A percentile compares a stretch with the other conserved stretches of the same genome.
These are phyloP conservation scores for Lasioglossum vierecki DNA, from an alignment of 2,888 invertebrate genomes.

Conservation along the genomic window DNA sequence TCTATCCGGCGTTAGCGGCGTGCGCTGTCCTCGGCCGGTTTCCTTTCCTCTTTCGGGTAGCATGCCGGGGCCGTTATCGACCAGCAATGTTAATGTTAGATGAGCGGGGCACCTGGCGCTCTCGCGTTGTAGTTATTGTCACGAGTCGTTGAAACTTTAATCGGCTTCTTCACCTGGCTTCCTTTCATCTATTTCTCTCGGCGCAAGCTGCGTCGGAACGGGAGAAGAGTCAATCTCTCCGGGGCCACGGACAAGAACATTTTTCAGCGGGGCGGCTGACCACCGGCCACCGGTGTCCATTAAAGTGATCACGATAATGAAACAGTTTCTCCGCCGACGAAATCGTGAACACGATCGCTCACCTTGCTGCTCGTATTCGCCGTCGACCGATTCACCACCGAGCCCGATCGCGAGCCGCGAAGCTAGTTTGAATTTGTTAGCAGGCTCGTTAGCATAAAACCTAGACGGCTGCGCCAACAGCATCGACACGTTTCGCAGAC, in stretches of 20 bases:
- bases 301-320: conserved; percentile 10
- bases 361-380: not conserved
- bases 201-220: not conserved
- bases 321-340: not conserved
- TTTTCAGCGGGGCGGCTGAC: conserved; percentile 9
- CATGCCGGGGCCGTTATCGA: conserved; percentile 65
- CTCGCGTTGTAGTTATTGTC: conserved; percentile 69
- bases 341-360: conserved; percentile 1
- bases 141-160: conserved; percentile 72
- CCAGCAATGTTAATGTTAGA: conserved; percentile 71
- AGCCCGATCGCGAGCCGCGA: not conserved
- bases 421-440: not conserved
- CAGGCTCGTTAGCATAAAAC: not conserved
- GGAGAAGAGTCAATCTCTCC: not conserved
- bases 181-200: conserved; percentile 48
- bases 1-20: not conserved
- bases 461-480: not conserved
- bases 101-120: conserved; percentile 67
- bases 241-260: not conserved
- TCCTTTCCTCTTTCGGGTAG: conserved; percentile 38
- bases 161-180: conserved; percentile 65
- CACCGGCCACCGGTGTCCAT: conserved; percentile 12
- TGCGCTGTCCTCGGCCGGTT: conserved; percentile 14
- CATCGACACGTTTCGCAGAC: not conserved
- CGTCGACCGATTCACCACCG: not conserved